A percentile compares a stretch with the other conserved stretches of the same genome.
Conservation (phyloP, 2,113 vertebrate species). For the Hypomesus transpacificus region DNA sequence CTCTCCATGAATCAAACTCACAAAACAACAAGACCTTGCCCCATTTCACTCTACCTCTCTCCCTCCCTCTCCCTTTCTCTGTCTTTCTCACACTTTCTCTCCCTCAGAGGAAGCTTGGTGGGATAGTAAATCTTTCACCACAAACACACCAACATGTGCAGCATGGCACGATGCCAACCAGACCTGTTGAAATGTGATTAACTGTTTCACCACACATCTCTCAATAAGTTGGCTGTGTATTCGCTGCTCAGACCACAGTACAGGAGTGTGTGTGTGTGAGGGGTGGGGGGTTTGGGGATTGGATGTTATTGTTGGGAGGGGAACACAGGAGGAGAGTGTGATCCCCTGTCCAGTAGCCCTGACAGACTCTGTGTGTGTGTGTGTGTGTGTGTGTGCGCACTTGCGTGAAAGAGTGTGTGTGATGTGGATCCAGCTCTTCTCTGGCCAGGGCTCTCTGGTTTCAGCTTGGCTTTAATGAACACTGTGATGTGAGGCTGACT, state of each 20-base stretch:
- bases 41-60: conserved; percentile 6
- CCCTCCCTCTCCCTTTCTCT: conserved; percentile 11
- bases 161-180: conserved; percentile 29
- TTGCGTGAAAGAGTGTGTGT: conserved; percentile 4
- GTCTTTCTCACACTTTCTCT: not conserved
- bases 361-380: conserved; percentile 6
- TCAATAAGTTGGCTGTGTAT: conserved; percentile 2
- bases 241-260: not conserved
- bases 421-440: conserved; percentile 29
- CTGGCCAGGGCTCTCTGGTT: conserved; percentile 36
- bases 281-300: not conserved
- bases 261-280: conserved; percentile 1
- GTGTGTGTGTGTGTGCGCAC: conserved; percentile 7
- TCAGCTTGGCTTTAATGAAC: conserved; percentile 35
- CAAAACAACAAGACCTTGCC: conserved; percentile 1
- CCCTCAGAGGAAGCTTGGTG: not conserved
- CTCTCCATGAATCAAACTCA: conserved; percentile 21
- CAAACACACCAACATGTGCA: conserved; percentile 20
- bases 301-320: not conserved
- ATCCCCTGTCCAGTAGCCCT: not conserved
- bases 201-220: conserved; percentile 41
- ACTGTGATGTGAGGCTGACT: conserved; percentile 34
- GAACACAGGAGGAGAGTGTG: not conserved
- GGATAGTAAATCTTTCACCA: conserved; percentile 7
- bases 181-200: conserved; percentile 44